phyloP scores from a whole-genome alignment of 2,888 invertebrate genomes.

The Salpingus planirostris region DNA sequence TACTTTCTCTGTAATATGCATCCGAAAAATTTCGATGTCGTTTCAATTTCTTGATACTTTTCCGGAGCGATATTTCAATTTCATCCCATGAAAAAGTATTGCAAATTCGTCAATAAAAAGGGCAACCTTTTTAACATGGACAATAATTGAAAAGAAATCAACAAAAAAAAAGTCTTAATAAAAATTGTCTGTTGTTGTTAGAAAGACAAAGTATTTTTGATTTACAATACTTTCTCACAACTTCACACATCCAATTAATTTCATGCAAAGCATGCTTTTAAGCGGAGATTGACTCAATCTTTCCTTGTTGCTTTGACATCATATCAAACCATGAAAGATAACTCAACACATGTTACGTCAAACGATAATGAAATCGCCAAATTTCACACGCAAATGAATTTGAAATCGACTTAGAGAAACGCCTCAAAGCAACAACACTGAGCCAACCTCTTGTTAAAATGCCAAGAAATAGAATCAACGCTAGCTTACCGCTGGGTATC shows the following conservation, averaged over 20 bases:
- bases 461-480: conserved; percentile 24
- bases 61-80: conserved; percentile 21
- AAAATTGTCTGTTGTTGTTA: too few species aligned
- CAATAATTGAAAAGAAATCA: conserved; percentile 2
- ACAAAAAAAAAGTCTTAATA: too few species aligned
- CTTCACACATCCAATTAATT: conserved; percentile 29
- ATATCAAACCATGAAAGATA: too few species aligned
- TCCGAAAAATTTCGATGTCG: conserved; percentile 1
- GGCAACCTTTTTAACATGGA: neutral
- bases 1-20: too few species aligned
- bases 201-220: conserved; percentile 1
- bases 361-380: too few species aligned
- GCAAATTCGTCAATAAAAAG: too few species aligned
- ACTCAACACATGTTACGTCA: too few species aligned
- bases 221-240: conserved; percentile 19
- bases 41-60: neutral
- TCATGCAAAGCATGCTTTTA: conserved; percentile 30
- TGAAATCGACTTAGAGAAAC: conserved; percentile 1
- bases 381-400: too few species aligned
- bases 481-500: conserved; percentile 39
- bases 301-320: conserved; percentile 25
- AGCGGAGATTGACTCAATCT: conserved; percentile 28
- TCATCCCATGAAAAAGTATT: conserved; percentile 22
- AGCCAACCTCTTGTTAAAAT: conserved; percentile 26
- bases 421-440: conserved; percentile 29